Evolutionary conservation across 2,113 vertebrate genomes (phyloP).

Genomic region (Felis chaus): DNA sequence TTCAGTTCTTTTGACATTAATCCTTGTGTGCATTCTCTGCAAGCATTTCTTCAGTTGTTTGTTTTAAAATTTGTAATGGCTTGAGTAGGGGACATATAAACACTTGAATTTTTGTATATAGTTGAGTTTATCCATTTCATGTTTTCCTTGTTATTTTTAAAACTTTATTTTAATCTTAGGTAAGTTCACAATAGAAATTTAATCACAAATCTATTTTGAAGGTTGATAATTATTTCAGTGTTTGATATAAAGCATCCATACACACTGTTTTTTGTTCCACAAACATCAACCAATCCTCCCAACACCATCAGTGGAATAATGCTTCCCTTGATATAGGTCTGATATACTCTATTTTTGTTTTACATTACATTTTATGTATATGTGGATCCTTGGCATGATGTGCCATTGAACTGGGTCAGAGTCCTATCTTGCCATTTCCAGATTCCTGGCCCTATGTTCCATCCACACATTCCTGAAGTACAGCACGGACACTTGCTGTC

Average conservation of each 20-base stretch:
- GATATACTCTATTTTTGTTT: too few relatives aligned
- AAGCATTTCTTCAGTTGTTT: not conserved
- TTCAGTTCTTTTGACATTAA: not conserved
- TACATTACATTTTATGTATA: rapidly evolving
- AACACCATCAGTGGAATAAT: not conserved
- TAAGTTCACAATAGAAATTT: not conserved
- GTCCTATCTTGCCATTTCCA: too few relatives aligned
- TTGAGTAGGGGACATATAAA: not conserved
- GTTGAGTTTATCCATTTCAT: not conserved
- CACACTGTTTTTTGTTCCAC: not conserved
- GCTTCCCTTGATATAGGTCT: not conserved
- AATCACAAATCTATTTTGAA: not conserved
- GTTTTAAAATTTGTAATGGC: not conserved
- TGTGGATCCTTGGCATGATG: not conserved
- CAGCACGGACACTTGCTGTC: rapidly evolving
- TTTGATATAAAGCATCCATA: not conserved
- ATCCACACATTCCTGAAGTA: rapidly evolving
- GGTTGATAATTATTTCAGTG: not conserved
- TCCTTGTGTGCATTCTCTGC: not conserved
- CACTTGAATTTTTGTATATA: not conserved
- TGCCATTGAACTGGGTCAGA: too few relatives aligned
- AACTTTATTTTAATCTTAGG: not conserved
- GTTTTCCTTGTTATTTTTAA: not conserved
- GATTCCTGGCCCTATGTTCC: rapidly evolving
- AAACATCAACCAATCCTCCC: not conserved